Evolutionary conservation across 2,888 invertebrate genomes (phyloP), one percentile per base, ranked within the genome.

Genomic region (Cephonodes hylas): DNA sequence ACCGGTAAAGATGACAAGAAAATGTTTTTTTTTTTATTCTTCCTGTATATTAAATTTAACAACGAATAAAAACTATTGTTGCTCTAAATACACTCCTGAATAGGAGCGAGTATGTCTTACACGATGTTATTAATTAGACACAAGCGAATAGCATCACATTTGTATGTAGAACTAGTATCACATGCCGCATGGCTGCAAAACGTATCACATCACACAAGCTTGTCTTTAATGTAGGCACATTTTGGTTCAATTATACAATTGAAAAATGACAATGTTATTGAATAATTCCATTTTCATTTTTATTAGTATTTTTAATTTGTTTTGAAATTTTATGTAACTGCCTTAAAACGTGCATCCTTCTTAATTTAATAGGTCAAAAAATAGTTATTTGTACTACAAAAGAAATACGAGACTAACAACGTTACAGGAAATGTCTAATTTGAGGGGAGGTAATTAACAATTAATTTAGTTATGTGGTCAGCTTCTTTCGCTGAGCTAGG

Each of bases 61-160:
- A n/a, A n/a, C n/a, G 3, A 38, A 38, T 38, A 4, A 3, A 13
- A 10, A 13, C 0, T 4, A 59, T 46, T 46, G n/a, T 10, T 6
- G 25, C 34, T n/a, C 46, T n/a, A 45, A 61, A 34, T 61, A 5
- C 61, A 44, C 7, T n/a, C 61, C 58, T 61, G 61, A n/a, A 15
- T n/a, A 25, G 18, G 46, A 23, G 23, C 42, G 45, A 42, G 58
- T 57, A 61, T 58, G 58, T 58, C 38, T 61, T 61, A 34, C 58
- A 61, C 61, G 58, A 58, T 61, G 34, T 61, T 45, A 61, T 58
- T 58, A 61, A 61, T 34, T 34, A 38, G 22, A 45, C 34, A 34
- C 48, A 42, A 60, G 48, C 38, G 42, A 38, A 25, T 27, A 27
- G 42, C 59, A 23, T 42, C 42, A 48, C 31, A 13, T 45, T 46